Base-by-base conservation (phyloP, 2,113 vertebrate genomes). In the Sigmodon hispidus region DNA sequence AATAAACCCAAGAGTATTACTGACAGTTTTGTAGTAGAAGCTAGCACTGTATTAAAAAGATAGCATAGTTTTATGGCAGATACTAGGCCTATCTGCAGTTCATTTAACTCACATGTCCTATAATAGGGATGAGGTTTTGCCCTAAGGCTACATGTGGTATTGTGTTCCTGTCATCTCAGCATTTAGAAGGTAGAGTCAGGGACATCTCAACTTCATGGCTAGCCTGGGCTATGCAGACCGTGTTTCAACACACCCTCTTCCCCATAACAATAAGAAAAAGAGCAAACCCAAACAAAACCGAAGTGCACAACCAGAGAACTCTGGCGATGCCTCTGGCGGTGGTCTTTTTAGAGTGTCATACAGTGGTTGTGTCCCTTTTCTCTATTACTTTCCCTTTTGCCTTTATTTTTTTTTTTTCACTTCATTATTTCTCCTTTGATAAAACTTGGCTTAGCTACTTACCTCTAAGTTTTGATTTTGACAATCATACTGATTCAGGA, bases 381-480 rank as follows among this genome's bases (percentile, higher is more conserved):
- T 86, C 9, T 76, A 34, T 9, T 81, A 16, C 57, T 93, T 88
- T 73, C 34, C 67, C n/a, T 69, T 69, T 69, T 69, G n/a, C 15
- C 34, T n/a, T 16, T 69, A 34, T 36, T 36, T 69, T 69, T n/a
- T 69, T 16, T 92, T 90, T 86, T 75, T 95, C 21, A 57, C 55
- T 24, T 40, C 24, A 17, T 29, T 1, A 52, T 15, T 11, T 15
- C 21, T 94, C 59, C 11, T 97, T 59, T 95, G 36, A 69, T 59
- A 13, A n/a, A 79, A 67, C 57, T 90, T 31, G 81, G 13, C 43
- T 63, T 65, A 63, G 29, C 45, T 95, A 55, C 50, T 75, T 91
- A 96, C 31, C n/a, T 43, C 48, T 87, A 57, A 88, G 73, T 55
- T 87, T 96, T 77, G 40, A 88, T 80, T 96, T 89, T 80, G 10